Evolutionary conservation across 2,113 vertebrate genomes (phyloP), one percentile per base, ranked within the genome.

Genomic region (Laterallus jamaicensis): DNA sequence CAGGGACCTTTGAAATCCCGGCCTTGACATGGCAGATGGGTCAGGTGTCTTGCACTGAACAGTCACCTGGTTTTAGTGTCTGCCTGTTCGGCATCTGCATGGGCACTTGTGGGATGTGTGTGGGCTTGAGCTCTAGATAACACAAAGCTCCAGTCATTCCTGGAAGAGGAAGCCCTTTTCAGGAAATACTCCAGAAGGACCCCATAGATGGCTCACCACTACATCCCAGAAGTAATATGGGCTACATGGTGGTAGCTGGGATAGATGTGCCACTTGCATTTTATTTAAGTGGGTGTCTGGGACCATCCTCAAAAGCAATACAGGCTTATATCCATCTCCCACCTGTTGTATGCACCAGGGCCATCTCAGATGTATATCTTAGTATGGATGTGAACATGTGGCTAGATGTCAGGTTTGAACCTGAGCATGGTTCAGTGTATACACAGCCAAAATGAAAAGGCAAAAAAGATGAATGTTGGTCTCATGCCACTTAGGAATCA

Each of bases 21-120:
- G 7, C 8, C 11, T 47, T 0, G 0, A 49, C 4, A 9, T 10
- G 8, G 18, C 0, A 0, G 22, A 11, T 35, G 54, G n/a, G 15
- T 40, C 21, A 35, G 3, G 5, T 35, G 8, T 78, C 40, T 71
- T 77, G 10, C 39, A 71, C 37, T 42, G 20, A 73, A 40, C 9
- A 12, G 19, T 67, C 39, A 62, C 25, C 37, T 44, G 11, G 39
- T 39, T 55, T 55, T 52, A 86, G 6, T 69, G 16, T 60, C 49
- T 58, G 3, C 15, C 5, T 6, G 4, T 74, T 67, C 28, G 35
- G 20, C 39, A n/a, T 24, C 29, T 87, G 29, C 39, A 59, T 64
- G 29, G 32, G 8, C 20, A 44, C 29, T 5, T 32, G 18, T 79
- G 49, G 32, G 39, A 35, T 52, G 12, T 7, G 12, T 5, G 7